These are phyloP conservation scores for Tyria jacobaeae DNA, from an alignment of 2,888 invertebrate species.

Conservation along the genomic window DNA sequence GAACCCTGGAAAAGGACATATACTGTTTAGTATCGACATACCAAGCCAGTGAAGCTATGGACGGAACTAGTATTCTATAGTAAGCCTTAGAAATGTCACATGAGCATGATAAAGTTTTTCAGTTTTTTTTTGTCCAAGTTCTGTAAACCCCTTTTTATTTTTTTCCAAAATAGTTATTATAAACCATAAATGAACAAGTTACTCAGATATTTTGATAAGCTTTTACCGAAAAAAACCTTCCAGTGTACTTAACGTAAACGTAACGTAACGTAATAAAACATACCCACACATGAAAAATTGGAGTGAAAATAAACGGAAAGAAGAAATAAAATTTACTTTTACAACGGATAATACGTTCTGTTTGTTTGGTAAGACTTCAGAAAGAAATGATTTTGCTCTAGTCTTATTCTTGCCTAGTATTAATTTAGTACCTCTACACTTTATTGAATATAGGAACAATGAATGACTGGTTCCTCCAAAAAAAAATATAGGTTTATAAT, in stretches of 20 bases:
- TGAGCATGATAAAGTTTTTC: background rate
- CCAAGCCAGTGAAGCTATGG: too few relatives aligned
- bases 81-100: too few relatives aligned
- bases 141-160: background rate
- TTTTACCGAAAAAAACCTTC: conserved; percentile 29
- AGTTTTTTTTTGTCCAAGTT: too few relatives aligned
- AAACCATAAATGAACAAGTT: background rate
- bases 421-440: background rate
- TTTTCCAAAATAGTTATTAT: background rate
- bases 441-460: background rate
- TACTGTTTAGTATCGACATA: too few relatives aligned
- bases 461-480: too few relatives aligned
- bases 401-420: background rate
- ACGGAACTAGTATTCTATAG: too few relatives aligned
- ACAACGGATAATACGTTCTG: background rate
- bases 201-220: conserved; percentile 18
- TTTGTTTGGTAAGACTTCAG: background rate
- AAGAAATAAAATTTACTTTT: conserved; percentile 28
- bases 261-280: conserved; percentile 41
- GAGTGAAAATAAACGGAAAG: conserved; percentile 20
- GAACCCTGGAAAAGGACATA: too few relatives aligned
- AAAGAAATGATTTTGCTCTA: background rate
- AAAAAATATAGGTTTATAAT: too few relatives aligned
- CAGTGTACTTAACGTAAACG: conserved; percentile 24
- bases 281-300: conserved; percentile 25